Base-by-base conservation (phyloP, 2,888 invertebrate genomes). In the Panopea generosa region DNA sequence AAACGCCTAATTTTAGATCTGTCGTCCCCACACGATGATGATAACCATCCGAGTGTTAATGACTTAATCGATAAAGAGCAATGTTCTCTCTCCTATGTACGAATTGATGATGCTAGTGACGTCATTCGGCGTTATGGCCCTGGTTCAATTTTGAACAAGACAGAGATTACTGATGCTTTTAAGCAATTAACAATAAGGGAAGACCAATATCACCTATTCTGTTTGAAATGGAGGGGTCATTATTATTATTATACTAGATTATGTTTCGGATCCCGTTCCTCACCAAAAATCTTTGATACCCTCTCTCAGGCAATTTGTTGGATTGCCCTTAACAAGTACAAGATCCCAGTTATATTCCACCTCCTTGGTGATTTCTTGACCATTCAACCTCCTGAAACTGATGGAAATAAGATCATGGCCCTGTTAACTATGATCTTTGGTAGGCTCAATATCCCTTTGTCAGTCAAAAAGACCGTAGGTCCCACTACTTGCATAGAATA, bases 21-120 rank as follows among this genome's bases (percentile, higher is more conserved):
- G 1, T 84, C 79, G 4, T 60, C 79, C 1, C 79, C 82, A n/a
- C 83, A 79, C 57, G 55, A 81, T n/a, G 56, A 70, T 47, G 3
- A 11, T 24, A 11, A 38, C 7, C 47, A 76, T n/a, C n/a, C n/a
- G n/a, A n/a, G n/a, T n/a, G n/a, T n/a, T n/a, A n/a, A n/a, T n/a
- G n/a, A n/a, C n/a, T n/a, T n/a, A n/a, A n/a, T n/a, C n/a, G n/a
- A n/a, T n/a, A n/a, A n/a, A n/a, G n/a, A n/a, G n/a, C n/a, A n/a
- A n/a, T n/a, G n/a, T n/a, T n/a, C n/a, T n/a, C n/a, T n/a, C n/a
- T n/a, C n/a, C n/a, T n/a, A n/a, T n/a, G n/a, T n/a, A n/a, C n/a
- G n/a, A n/a, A n/a, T n/a, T n/a, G n/a, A n/a, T n/a, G n/a, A n/a
- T n/a, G n/a, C n/a, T n/a, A n/a, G n/a, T n/a, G n/a, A n/a, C n/a